Percentiles rank a stretch among this genome's conserved stretches.
phyloP scores from a whole-genome alignment of 2,113 vertebrate species.

The Malaclemys terrapin region DNA sequence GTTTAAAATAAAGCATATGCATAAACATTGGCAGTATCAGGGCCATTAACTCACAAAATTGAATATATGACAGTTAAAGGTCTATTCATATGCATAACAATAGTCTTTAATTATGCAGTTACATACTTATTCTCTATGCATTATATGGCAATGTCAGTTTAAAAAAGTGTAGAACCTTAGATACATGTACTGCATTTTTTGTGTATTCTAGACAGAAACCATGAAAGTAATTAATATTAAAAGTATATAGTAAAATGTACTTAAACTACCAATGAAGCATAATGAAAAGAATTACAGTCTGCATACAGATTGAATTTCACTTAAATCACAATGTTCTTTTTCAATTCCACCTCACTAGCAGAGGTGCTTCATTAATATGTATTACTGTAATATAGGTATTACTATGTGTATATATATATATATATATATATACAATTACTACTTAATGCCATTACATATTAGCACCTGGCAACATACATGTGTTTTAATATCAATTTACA shows the following conservation, averaged over 20 bases:
- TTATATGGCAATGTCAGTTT: accelerated
- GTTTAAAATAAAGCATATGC: neutral
- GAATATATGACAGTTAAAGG: neutral
- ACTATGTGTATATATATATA: neutral
- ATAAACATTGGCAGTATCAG: neutral
- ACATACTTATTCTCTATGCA: accelerated
- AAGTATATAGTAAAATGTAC: neutral
- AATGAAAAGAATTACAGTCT: accelerated
- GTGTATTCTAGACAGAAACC: neutral
- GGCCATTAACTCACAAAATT: accelerated
- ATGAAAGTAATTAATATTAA: accelerated
- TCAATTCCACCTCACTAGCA: accelerated
- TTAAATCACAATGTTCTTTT: accelerated
- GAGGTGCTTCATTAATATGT: neutral
- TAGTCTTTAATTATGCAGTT: neutral
- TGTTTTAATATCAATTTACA: neutral
- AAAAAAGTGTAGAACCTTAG: accelerated
- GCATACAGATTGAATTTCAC: neutral
- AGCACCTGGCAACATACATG: accelerated
- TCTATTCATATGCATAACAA: accelerated
- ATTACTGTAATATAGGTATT: neutral
- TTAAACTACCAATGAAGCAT: accelerated
- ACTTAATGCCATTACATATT: neutral
- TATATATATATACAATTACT: neutral
- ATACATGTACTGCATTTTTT: neutral